These are phyloP conservation scores for Octodon degus DNA, from an alignment of 2,113 vertebrate genomes.

Conservation along the genomic window DNA sequence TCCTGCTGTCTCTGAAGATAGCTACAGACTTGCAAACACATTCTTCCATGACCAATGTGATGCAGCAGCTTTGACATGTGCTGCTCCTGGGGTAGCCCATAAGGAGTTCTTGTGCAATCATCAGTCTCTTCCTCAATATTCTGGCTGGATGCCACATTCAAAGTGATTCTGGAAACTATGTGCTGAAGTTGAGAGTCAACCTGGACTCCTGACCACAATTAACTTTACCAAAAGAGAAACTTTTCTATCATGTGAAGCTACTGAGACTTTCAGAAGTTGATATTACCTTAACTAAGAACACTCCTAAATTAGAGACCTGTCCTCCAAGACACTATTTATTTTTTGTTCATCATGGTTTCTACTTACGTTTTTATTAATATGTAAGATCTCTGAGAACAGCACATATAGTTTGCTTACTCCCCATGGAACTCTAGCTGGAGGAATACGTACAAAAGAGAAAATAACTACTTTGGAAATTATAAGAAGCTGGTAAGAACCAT, in stretches of 20 bases:
- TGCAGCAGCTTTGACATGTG: neutral
- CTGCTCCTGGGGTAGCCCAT: neutral
- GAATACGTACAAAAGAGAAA: constrained; percentile 44
- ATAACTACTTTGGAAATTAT: constrained; percentile 34
- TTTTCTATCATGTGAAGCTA: neutral
- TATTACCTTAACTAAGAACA: constrained; percentile 29
- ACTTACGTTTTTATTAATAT: constrained; percentile 41
- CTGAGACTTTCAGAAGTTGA: constrained; percentile 37
- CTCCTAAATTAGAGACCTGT: neutral
- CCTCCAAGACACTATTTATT: constrained; percentile 9
- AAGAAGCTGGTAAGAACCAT: neutral
- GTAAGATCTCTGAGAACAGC: neutral
- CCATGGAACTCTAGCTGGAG: neutral
- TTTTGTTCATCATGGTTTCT: neutral
- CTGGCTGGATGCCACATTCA: constrained; percentile 8
- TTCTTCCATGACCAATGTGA: neutral
- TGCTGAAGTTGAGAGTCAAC: neutral
- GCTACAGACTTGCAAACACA: neutral
- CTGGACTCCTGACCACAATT: neutral
- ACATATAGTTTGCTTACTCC: neutral
- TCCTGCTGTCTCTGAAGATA: neutral
- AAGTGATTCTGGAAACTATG: neutral
- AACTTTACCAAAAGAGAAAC: neutral
- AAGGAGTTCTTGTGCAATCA: neutral
- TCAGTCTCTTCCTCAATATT: neutral